Evolutionary conservation across 2,797 vertebrate species (phyloP), one percentile per base, ranked within the genome.

Genomic region (Peromyscus nudipes): DNA sequence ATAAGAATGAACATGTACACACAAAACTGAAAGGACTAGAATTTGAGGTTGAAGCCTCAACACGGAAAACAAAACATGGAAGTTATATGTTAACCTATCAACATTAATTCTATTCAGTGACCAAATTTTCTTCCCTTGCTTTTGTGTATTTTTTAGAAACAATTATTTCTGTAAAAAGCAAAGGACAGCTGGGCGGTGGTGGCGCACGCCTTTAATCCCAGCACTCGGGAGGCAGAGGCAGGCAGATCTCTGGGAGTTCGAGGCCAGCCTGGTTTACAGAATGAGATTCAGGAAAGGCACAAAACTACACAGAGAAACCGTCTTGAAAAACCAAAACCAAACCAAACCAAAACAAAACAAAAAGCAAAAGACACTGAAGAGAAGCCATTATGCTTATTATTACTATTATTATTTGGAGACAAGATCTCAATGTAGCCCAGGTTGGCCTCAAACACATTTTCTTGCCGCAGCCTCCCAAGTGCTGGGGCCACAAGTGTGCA

Each of bases 81-180:
- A 52, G 23, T 76, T 88, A 73, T 5, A 65, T 76, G 69, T 4
- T 82, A 29, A n/a, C 29, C 55, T 55, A 23, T 17, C 46, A 95
- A 94, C 93, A 81, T 90, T 83, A 81, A n/a, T 88, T 83, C 31
- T 93, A 27, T 27, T 65, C 49, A 83, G 62, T 77, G 57, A 95
- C 94, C 89, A 91, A 81, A 37, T 84, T 79, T 69, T 85, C 5
- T 92, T 82, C 80, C 19, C 31, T 93, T 81, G 71, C 17, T 89
- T 92, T 71, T 87, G 73, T 75, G 14, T 65, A 27, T 69, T 94
- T 94, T 55, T 96, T 65, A 89, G 25, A 84, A 88, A 92, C 85
- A 60, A 16, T 90, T 92, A 65, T 92, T 95, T 88, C 29, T 62
- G 10, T 64, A 93, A 67, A 16, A 89, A 95, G 75, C n/a, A 57